These are phyloP conservation scores for Umimayanthus kanabou DNA, from an alignment of 92 coral and sea anemone genomes.

Conservation along the genomic window DNA sequence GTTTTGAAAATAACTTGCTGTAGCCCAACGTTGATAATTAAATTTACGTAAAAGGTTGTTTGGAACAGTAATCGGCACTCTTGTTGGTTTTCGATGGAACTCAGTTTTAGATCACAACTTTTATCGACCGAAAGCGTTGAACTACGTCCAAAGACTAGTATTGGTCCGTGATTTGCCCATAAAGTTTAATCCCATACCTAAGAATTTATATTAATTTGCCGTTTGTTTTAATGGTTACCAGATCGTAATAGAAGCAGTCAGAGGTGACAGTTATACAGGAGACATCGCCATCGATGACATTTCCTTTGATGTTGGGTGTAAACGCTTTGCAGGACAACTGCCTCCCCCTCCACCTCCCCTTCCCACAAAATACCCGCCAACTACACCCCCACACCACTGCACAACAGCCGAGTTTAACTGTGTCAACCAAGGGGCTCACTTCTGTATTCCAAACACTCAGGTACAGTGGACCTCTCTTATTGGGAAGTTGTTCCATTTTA, in stretches of 20 bases:
- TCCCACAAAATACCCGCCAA: slow-evolving; percentile 70
- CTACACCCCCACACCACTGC: slow-evolving; percentile 77
- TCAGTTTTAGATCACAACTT: too few relatives aligned
- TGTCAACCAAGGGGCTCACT: slow-evolving; percentile 78
- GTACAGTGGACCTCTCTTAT: slow-evolving; percentile 20
- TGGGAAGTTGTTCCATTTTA: too few relatives aligned
- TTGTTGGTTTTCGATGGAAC: too few relatives aligned
- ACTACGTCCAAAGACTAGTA: not conserved
- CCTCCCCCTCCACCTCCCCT: slow-evolving; percentile 78
- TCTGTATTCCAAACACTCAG: slow-evolving; percentile 81
- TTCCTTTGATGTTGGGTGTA: slow-evolving; percentile 81
- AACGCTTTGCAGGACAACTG: slow-evolving; percentile 56
- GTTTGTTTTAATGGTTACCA: slow-evolving; percentile 16
- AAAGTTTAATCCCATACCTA: not conserved
- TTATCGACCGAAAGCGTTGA: too few relatives aligned
- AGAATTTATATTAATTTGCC: too few relatives aligned
- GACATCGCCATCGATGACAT: slow-evolving; percentile 95
- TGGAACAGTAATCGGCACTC: not conserved
- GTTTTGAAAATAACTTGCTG: too few relatives aligned
- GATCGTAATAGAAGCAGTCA: slow-evolving; percentile 91
- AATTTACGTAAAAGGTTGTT: too few relatives aligned
- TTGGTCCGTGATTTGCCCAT: not conserved
- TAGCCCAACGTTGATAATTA: too few relatives aligned
- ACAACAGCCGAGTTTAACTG: slow-evolving; percentile 93
- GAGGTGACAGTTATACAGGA: slow-evolving; percentile 91